Evolutionary conservation across 2,113 vertebrate species (phyloP), one percentile per base, ranked within the genome.

Genomic region (Mellivora capensis): DNA sequence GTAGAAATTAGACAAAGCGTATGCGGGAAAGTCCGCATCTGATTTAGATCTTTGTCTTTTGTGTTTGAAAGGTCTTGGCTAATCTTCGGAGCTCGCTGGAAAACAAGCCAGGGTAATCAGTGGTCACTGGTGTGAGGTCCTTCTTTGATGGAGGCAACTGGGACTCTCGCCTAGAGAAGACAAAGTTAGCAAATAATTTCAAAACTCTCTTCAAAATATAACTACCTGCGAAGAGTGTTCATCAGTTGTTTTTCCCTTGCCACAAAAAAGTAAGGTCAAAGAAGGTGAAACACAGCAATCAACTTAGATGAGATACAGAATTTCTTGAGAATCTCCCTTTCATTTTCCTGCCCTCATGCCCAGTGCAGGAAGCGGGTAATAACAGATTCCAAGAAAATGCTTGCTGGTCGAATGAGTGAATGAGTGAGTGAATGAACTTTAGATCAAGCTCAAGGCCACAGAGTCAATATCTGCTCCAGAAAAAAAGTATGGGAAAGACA

Each of bases 61-160:
- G 31, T 42, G 27, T 77, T 54, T 49, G 39, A 93, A 90, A 85
- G 17, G 29, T 31, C 54, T 4, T 62, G 67, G 61, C 17, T 37
- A 82, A n/a, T 17, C 2, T n/a, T 42, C 3, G 52, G 67, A 67
- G 15, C 14, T 71, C 31, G 4, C 0, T 42, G 23, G 13, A 13
- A 34, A 71, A 11, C 59, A 18, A 9, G 23, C 6, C 47, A 42
- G 1, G 0, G 11, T 0, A 23, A 23, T 14, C 6, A 21, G 17
- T 1, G 34, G 59, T 52, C 39, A 8, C 6, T 39, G 17, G 25
- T 34, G 0, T 17, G 18, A 14, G 39, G 49, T 31, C 42, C 15
- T 44, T 74, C 39, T 77, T 77, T 42, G 39, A 31, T 1, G 37
- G 13, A 47, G 15, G 42, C 7, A 90, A 54, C 6, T 11, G 23